Evolutionary conservation across 1,140 invertebrate species (phyloP), one percentile per base, ranked within the genome.

Genomic region (Ceratosolen fusciceps): DNA sequence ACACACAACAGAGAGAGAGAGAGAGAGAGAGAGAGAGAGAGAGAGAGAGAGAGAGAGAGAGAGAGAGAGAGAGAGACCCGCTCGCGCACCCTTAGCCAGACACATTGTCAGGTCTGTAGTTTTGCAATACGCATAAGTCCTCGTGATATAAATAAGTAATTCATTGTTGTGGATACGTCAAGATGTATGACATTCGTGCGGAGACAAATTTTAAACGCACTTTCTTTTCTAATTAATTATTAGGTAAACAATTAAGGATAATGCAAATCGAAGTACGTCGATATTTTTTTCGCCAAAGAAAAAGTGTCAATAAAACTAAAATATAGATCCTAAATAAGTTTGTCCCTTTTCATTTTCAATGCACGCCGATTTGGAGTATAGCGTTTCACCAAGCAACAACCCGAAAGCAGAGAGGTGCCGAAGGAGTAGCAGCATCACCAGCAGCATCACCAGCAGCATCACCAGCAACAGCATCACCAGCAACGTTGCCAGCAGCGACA

Each of bases 211-310:
- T 74, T 34, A 47, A 65, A 58, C 43, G 71, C 60, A 43, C 71
- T 73, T 70, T 76, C n/a, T 43, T 76, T 73, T 79, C 68, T 71
- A 73, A 79, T 79, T 67, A 67, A 62, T 74, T 70, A 70, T 74
- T 49, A 73, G 37, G 65, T 62, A 21, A 31, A 71, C 31, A 71
- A 78, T 47, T 62, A 67, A 71, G 43, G 54, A 77, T 56, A 68
- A 78, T 81, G 47, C 62, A 74, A 62, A 49, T 19, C 49, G 71
- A 71, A 70, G 74, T 47, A 76, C 43, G 74, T 80, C 79, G 34
- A 80, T 80, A 80, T 80, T 80, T 80, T 80, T 80, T 80, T 74
- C 79, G 79, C 79, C 79, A 80, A 80, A 80, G 67, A 80, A 76
- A 78, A 74, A 80, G 74, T 77, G 79, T 80, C 79, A 80, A 80